Percentiles rank a stretch among this genome's conserved stretches.
phyloP scores from a whole-genome alignment of 2,888 invertebrate genomes.

The Cremastinae sp. region DNA sequence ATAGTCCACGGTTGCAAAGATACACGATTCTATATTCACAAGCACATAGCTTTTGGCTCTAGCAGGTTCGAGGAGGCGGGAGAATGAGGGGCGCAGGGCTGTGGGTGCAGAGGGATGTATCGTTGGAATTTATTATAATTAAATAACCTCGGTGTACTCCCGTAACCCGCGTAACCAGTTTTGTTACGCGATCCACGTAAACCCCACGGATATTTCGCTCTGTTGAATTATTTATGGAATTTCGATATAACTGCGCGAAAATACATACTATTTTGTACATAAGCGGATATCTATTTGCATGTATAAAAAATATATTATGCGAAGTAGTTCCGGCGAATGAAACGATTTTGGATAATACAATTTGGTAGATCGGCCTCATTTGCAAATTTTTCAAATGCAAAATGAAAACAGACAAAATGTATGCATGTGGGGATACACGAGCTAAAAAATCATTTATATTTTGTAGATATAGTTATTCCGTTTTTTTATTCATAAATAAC shows the following conservation, averaged over 20 bases:
- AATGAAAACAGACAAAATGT: neutral
- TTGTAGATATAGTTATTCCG: too few relatives aligned
- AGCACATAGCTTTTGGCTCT: neutral
- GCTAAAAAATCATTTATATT: too few relatives aligned
- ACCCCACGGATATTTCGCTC: slow-evolving; percentile 45
- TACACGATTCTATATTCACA: slow-evolving; percentile 25
- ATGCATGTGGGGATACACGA: too few relatives aligned
- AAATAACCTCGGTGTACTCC: slow-evolving; percentile 61
- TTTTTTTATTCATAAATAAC: too few relatives aligned
- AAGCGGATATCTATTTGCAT: slow-evolving; percentile 7
- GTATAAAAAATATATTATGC: neutral
- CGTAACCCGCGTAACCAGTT: slow-evolving; percentile 57
- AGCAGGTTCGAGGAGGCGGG: neutral
- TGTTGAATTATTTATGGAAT: slow-evolving; percentile 60
- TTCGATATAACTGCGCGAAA: slow-evolving; percentile 46
- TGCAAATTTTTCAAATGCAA: neutral
- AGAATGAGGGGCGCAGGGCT: too few relatives aligned
- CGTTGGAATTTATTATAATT: slow-evolving; percentile 68
- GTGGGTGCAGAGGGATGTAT: slow-evolving; percentile 47
- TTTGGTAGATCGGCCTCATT: neutral
- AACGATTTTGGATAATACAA: neutral
- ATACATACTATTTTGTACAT: slow-evolving; percentile 30
- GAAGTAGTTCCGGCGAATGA: neutral
- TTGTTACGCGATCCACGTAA: slow-evolving; percentile 60
- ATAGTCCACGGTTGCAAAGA: slow-evolving; percentile 3